Evolutionary conservation across 2,888 invertebrate species (phyloP).

Genomic region (Pyrocoelia pectoralis): DNA sequence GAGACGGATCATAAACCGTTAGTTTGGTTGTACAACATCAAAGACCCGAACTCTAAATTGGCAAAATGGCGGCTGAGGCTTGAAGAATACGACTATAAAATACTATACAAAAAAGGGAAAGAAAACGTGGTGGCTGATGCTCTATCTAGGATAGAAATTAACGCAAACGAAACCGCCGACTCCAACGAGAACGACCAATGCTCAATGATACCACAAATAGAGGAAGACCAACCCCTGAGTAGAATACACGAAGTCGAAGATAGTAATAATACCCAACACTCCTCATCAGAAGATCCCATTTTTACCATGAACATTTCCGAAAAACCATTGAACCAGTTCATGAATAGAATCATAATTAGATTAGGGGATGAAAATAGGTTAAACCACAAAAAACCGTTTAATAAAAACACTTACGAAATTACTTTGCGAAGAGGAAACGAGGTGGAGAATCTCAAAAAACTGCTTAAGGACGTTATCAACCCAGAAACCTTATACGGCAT

Average conservation of each 20-base stretch:
- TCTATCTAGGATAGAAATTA: neutral
- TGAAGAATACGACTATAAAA: too few species aligned
- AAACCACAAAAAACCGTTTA: too few species aligned
- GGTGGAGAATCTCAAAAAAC: conserved; percentile 15
- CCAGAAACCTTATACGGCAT: conserved; percentile 26
- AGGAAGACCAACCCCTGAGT: neutral
- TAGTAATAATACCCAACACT: too few species aligned
- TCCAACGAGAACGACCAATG: too few species aligned
- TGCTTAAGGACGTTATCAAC: conserved; percentile 27
- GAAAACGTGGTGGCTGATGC: conserved; percentile 2
- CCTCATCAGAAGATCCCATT: conserved; percentile 11
- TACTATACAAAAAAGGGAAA: too few species aligned
- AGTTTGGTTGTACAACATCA: neutral
- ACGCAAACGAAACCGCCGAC: neutral
- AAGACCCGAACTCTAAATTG: neutral
- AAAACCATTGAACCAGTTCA: conserved; percentile 18
- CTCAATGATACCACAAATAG: neutral
- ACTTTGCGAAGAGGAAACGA: conserved; percentile 15
- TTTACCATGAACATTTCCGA: conserved; percentile 24
- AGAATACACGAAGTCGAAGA: neutral
- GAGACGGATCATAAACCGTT: neutral
- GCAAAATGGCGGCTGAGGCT: too few species aligned
- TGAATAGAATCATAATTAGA: conserved; percentile 1
- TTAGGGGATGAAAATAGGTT: too few species aligned
- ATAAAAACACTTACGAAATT: conserved; percentile 15